Conservation (phyloP, 2,888 invertebrate genomes). For the Tenthredo amoena region DNA sequence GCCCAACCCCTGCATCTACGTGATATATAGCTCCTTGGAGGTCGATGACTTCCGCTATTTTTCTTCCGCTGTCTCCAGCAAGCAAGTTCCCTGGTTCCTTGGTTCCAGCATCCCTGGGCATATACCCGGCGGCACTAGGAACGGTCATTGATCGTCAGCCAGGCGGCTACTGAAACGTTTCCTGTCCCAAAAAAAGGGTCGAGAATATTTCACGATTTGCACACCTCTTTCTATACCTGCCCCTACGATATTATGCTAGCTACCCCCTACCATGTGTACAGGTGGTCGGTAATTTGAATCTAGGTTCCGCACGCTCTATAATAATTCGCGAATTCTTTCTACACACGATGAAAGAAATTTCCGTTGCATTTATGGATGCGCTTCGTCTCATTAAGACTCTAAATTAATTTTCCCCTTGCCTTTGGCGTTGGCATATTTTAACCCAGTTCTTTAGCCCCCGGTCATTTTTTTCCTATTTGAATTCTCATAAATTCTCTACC, state of each 20-base stretch:
- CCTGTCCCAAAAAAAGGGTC: constrained; percentile 55
- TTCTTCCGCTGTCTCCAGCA: constrained; percentile 82
- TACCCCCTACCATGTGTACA: background rate
- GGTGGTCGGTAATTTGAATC: constrained; percentile 24
- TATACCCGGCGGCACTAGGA: constrained; percentile 26
- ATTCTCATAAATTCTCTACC: constrained; percentile 68
- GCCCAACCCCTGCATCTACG: constrained; percentile 67
- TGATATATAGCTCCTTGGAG: constrained; percentile 82
- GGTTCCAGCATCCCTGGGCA: constrained; percentile 42
- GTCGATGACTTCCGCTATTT: constrained; percentile 83
- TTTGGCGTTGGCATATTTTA: constrained; percentile 72
- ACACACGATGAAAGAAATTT: constrained; percentile 60
- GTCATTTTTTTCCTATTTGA: constrained; percentile 40
- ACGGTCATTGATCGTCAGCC: constrained; percentile 55
- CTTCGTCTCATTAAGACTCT: constrained; percentile 67
- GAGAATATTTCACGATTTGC: constrained; percentile 55
- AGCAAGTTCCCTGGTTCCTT: constrained; percentile 70
- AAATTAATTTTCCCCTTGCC: constrained; percentile 71
- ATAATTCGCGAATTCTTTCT: background rate
- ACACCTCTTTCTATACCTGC: constrained; percentile 54
- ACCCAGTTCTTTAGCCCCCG: constrained; percentile 71
- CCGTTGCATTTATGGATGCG: constrained; percentile 74
- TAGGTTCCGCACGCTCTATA: background rate
- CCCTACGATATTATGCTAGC: background rate
- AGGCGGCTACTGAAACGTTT: constrained; percentile 55